Conservation (phyloP, 1,140 invertebrate species). For the Bombus polaris region DNA sequence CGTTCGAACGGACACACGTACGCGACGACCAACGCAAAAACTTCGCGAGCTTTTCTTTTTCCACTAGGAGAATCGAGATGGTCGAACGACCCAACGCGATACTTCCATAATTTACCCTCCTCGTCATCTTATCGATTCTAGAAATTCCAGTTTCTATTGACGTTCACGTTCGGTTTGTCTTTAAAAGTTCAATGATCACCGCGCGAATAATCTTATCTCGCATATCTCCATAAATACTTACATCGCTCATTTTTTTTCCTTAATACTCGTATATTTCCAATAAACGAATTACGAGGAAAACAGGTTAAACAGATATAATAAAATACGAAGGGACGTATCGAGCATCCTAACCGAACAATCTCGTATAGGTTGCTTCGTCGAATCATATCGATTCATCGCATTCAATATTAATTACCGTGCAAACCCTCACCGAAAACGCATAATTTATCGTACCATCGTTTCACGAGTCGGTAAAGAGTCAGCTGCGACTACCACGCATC, state of each 20-base stretch:
- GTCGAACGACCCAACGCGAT: constrained; percentile 38
- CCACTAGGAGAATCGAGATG: constrained; percentile 41
- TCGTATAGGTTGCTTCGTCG: neutral
- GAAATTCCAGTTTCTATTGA: constrained; percentile 33
- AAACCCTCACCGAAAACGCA: constrained; percentile 3
- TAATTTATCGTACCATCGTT: constrained; percentile 41
- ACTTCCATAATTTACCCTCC: constrained; percentile 57
- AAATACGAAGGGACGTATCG: neutral
- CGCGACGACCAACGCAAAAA: constrained; percentile 50
- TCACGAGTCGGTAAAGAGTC: constrained; percentile 9
- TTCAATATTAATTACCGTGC: constrained; percentile 45
- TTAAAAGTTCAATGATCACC: neutral
- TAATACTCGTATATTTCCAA: neutral
- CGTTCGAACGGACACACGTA: constrained; percentile 29
- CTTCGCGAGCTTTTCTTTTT: constrained; percentile 61
- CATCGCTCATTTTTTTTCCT: neutral
- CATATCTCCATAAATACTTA: neutral
- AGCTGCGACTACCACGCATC: constrained; percentile 35
- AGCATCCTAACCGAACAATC: neutral
- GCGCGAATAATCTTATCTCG: neutral
- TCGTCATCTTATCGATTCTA: constrained; percentile 54
- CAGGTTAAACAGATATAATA: neutral
- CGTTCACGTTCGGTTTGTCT: neutral
- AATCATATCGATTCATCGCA: constrained; percentile 33
- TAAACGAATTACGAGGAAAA: neutral